Percentiles rank a stretch among this genome's conserved stretches.
Conservation (phyloP, 2,797 vertebrate species). For the Chaunax sp. region DNA sequence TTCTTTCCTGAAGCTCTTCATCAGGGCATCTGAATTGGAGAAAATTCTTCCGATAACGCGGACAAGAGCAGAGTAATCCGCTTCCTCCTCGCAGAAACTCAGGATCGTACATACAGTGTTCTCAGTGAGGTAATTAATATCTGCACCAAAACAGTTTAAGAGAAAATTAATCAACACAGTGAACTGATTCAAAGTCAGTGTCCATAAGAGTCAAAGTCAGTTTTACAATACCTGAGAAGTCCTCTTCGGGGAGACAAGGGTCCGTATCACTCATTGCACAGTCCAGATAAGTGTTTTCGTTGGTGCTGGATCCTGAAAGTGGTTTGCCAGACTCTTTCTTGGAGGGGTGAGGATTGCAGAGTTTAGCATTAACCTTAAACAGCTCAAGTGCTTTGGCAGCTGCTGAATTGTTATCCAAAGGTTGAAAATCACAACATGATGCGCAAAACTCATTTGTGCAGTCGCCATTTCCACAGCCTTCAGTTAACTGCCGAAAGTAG, state of each 20-base stretch:
- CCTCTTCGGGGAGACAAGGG: slow-evolving; percentile 82
- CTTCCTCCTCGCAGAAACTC: slow-evolving; percentile 89
- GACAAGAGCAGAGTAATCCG: slow-evolving; percentile 93
- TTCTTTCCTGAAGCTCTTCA: slow-evolving; percentile 93
- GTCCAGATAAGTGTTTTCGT: slow-evolving; percentile 85
- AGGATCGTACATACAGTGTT: slow-evolving; percentile 92
- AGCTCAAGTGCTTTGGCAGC: slow-evolving; percentile 98
- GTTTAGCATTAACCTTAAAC: slow-evolving; percentile 98
- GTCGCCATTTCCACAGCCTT: slow-evolving; percentile 99
- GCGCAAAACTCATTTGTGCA: slow-evolving; percentile 99
- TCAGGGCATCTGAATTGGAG: slow-evolving; percentile 92
- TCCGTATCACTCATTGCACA: slow-evolving; percentile 89
- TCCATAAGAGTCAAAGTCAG: background rate
- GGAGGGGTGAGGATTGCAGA: slow-evolving; percentile 95
- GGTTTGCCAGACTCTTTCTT: slow-evolving; percentile 91
- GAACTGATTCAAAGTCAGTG: background rate
- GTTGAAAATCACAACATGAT: slow-evolving; percentile 92
- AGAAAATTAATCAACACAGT: background rate
- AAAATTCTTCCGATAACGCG: slow-evolving; percentile 93
- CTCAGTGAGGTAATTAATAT: slow-evolving; percentile 94
- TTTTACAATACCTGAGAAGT: slow-evolving; percentile 90
- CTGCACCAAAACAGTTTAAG: slow-evolving; percentile 72
- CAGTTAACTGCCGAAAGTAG: slow-evolving; percentile 99
- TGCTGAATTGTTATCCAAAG: slow-evolving; percentile 97
- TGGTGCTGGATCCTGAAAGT: slow-evolving; percentile 87